Percentiles rank a stretch among this genome's conserved stretches.
Conservation (phyloP, 1,140 invertebrate genomes). For the Pygmarrhopalites habei region DNA sequence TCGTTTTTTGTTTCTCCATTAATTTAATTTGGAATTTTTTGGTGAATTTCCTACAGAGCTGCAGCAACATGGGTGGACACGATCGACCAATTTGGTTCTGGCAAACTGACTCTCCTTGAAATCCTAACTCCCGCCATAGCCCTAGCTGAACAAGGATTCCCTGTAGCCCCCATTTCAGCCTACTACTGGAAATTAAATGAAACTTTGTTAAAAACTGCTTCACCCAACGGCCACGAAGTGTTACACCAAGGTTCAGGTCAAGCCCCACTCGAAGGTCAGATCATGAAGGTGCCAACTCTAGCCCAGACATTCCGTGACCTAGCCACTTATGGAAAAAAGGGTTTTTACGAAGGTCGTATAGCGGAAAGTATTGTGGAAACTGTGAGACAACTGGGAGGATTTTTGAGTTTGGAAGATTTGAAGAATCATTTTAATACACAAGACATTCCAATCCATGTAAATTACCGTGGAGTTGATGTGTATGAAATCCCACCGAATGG, state of each 20-base stretch:
- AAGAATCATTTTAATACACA: constrained; percentile 41
- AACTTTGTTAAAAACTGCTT: constrained; percentile 37
- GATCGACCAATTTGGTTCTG: constrained; percentile 33
- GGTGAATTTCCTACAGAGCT: constrained; percentile 27
- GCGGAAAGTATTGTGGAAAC: constrained; percentile 43
- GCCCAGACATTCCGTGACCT: constrained; percentile 45
- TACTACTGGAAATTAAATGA: constrained; percentile 39
- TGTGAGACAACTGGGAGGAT: constrained; percentile 43
- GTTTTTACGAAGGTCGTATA: constrained; percentile 45
- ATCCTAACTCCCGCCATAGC: constrained; percentile 42
- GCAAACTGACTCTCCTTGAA: constrained; percentile 35
- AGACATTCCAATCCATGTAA: constrained; percentile 39
- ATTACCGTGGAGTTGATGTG: constrained; percentile 40
- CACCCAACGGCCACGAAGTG: constrained; percentile 41
- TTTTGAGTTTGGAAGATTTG: constrained; percentile 44
- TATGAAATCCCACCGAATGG: constrained; percentile 44
- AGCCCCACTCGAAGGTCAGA: constrained; percentile 43
- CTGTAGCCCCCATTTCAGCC: constrained; percentile 40
- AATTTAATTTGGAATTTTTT: neutral
- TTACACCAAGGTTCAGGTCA: constrained; percentile 42
- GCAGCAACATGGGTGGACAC: constrained; percentile 33
- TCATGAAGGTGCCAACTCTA: constrained; percentile 43
- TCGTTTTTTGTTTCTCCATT: neutral
- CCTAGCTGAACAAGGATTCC: constrained; percentile 45
- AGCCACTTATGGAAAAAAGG: constrained; percentile 41